Conservation (phyloP, 2,888 invertebrate genomes). For the Cerastoderma edule region DNA sequence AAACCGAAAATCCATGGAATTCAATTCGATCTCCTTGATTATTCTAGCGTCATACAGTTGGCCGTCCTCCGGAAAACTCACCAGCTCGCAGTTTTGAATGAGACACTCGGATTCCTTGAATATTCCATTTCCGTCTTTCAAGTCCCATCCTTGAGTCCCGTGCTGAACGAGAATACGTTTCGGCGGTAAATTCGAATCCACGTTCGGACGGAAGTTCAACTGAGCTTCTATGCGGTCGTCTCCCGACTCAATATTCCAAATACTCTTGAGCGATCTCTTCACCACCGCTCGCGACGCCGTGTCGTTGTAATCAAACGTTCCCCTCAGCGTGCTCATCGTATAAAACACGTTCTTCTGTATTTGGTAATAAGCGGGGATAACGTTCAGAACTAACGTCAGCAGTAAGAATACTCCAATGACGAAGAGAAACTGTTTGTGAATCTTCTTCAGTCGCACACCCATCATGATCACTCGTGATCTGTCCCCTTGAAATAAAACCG, state of each 20-base stretch:
- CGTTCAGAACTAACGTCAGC: constrained; percentile 30
- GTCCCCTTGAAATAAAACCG: constrained; percentile 4
- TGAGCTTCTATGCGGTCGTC: constrained; percentile 75
- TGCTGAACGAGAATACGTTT: constrained; percentile 64
- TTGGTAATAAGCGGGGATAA: constrained; percentile 23
- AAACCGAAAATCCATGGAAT: constrained; percentile 45
- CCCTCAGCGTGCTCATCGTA: neutral
- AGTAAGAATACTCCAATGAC: constrained; percentile 35
- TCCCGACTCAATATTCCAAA: constrained; percentile 40
- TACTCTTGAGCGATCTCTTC: constrained; percentile 7
- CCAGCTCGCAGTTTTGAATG: constrained; percentile 92
- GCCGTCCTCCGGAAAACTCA: constrained; percentile 89
- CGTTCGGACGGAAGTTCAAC: constrained; percentile 63
- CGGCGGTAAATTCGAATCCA: constrained; percentile 33
- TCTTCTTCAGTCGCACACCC: constrained; percentile 31
- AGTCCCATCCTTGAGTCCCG: constrained; percentile 59
- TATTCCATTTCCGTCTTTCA: constrained; percentile 86
- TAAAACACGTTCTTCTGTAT: constrained; percentile 19
- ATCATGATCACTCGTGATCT: constrained; percentile 7
- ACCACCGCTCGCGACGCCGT: neutral
- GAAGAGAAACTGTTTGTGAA: constrained; percentile 38
- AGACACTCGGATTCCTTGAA: constrained; percentile 91
- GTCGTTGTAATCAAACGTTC: neutral
- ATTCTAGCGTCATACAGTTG: constrained; percentile 92
- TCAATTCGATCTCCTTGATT: constrained; percentile 84